A percentile compares a stretch with the other conserved stretches of the same genome.
phyloP scores from a whole-genome alignment of 1,140 invertebrate species.

The Caenorhabditis latens region DNA sequence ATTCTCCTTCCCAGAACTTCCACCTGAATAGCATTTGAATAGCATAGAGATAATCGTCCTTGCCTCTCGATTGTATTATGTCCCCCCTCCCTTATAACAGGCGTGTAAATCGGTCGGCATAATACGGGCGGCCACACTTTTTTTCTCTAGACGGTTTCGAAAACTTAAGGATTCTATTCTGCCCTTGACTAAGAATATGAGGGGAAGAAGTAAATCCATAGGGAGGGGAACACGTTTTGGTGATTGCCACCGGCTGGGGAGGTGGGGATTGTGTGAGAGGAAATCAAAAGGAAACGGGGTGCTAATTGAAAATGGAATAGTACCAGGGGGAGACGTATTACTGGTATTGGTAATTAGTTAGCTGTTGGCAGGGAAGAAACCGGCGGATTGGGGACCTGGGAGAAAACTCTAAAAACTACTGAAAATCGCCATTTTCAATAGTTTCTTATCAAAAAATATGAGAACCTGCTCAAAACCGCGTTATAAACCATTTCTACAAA shows the following conservation, averaged over 20 bases:
- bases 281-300: conserved; percentile 50
- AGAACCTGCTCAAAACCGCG: no score
- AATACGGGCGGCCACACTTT: not conserved
- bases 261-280: not conserved
- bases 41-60: conserved; percentile 36
- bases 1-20: not conserved
- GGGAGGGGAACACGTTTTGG: conserved; percentile 15
- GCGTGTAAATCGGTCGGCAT: conserved; percentile 41
- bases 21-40: conserved; percentile 9
- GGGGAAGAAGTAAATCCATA: conserved; percentile 1
- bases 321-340: not conserved
- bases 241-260: not conserved
- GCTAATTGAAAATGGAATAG: conserved; percentile 47
- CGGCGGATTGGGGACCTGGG: no score
- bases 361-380: not conserved
- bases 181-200: not conserved
- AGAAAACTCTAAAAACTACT: no score
- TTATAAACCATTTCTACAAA: no score
- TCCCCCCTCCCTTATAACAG: conserved; percentile 4
- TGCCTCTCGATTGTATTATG: conserved; percentile 26
- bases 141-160: not conserved
- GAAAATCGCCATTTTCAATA: no score
- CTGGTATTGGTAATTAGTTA: not conserved
- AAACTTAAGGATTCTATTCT: not conserved
- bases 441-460: no score